Evolutionary conservation across 2,888 invertebrate species (phyloP).

Genomic region (Sceliomorpha sp.): DNA sequence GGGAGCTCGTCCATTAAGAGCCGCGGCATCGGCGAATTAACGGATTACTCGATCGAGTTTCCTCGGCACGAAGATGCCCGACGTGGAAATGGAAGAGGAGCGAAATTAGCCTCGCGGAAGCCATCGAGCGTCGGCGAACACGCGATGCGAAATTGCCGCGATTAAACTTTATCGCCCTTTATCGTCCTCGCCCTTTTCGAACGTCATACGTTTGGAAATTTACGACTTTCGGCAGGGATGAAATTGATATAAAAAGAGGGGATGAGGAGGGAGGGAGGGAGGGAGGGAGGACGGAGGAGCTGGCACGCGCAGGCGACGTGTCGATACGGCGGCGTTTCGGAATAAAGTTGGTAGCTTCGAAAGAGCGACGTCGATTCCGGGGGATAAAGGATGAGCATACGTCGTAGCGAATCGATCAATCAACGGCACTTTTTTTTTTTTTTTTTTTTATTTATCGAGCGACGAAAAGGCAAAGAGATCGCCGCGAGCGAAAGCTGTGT

Average conservation of each 20-base stretch:
- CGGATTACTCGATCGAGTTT: constrained; percentile 46
- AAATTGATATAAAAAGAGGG: constrained; percentile 17
- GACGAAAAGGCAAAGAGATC: constrained; percentile 2
- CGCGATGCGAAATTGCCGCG: too few species aligned
- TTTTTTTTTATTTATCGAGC: constrained; percentile 10
- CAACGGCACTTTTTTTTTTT: constrained; percentile 6
- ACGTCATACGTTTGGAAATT: not conserved
- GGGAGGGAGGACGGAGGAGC: too few species aligned
- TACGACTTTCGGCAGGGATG: not conserved
- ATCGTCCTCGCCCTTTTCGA: not conserved
- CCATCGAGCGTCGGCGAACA: not conserved
- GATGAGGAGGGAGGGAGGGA: not conserved
- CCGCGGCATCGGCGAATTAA: constrained; percentile 47
- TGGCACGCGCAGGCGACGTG: too few species aligned
- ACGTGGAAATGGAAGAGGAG: constrained; percentile 11
- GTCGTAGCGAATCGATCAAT: constrained; percentile 24
- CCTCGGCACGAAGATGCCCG: constrained; percentile 18
- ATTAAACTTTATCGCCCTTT: too few species aligned
- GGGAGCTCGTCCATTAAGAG: constrained; percentile 41
- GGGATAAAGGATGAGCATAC: not conserved
- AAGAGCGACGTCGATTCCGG: not conserved
- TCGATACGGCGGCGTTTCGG: not conserved
- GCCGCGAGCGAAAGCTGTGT: constrained; percentile 1
- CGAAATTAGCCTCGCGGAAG: constrained; percentile 18
- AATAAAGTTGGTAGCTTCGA: constrained; percentile 1